Evolutionary conservation across 1,140 invertebrate genomes (phyloP).

Genomic region (Heterodera carotae): DNA sequence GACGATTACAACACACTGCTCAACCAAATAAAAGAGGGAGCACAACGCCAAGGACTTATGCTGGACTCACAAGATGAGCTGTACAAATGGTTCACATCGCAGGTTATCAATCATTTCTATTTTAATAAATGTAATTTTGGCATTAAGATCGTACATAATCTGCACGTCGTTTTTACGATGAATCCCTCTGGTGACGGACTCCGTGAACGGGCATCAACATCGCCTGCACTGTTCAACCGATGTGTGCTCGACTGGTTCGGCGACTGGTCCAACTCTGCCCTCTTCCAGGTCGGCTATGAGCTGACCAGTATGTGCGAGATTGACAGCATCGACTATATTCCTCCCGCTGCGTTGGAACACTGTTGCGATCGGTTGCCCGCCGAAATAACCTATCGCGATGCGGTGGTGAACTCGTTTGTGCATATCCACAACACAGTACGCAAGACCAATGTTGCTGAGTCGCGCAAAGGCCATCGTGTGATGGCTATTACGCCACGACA

Average conservation of each 20-base stretch:
- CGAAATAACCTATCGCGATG: conserved; percentile 81
- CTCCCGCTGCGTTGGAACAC: conserved; percentile 55
- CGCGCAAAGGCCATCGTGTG: conserved; percentile 77
- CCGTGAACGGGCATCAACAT: conserved; percentile 95
- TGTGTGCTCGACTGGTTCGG: conserved; percentile 99
- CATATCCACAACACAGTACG: conserved; percentile 96
- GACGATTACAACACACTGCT: conserved; percentile 98
- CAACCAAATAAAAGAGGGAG: conserved; percentile 99
- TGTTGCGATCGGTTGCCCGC: conserved; percentile 72
- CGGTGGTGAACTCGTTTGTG: conserved; percentile 95
- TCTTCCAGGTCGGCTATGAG: conserved; percentile 81
- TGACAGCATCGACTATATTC: conserved; percentile 67
- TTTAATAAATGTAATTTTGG: conserved; percentile 7
- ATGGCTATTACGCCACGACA: conserved; percentile 97
- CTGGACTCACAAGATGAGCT: conserved; percentile 95
- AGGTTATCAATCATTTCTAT: conserved; percentile 64
- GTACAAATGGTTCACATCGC: conserved; percentile 95
- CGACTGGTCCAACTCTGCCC: conserved; percentile 95
- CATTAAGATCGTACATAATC: conserved; percentile 96
- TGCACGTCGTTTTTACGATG: conserved; percentile 99
- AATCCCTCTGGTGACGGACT: conserved; percentile 96
- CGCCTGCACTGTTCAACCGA: conserved; percentile 96
- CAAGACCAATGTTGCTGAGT: conserved; percentile 81
- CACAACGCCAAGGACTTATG: conserved; percentile 95
- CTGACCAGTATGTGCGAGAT: conserved; percentile 72